Evolutionary conservation across 92 coral and sea anemone genomes (phyloP).

Genomic region (Virgularia gustaviana): DNA sequence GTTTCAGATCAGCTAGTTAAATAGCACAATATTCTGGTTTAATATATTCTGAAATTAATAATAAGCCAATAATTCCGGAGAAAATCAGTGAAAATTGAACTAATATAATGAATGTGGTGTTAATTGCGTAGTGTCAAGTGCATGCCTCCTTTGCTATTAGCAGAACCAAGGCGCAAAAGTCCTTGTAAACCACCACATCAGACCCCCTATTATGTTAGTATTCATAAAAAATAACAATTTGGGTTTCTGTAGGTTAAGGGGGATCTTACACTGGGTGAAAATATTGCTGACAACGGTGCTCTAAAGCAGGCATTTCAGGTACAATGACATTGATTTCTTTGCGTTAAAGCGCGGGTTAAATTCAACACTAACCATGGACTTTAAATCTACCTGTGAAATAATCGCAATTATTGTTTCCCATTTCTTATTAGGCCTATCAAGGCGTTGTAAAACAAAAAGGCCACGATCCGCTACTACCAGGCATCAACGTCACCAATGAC

Average conservation of each 20-base stretch:
- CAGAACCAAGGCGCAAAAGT: no score
- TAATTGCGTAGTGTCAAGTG: no score
- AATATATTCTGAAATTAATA: no score
- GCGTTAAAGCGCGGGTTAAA: no score
- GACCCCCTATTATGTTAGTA: neutral
- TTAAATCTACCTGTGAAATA: neutral
- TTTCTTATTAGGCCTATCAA: conserved; percentile 63
- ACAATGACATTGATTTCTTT: neutral
- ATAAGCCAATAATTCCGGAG: no score
- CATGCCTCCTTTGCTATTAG: neutral
- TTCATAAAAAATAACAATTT: neutral
- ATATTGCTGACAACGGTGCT: conserved; percentile 90
- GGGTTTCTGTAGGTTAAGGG: conserved; percentile 62
- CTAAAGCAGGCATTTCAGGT: conserved; percentile 82
- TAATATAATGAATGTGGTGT: no score
- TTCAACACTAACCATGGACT: no score
- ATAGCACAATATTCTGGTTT: no score
- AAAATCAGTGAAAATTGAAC: no score
- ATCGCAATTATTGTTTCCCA: neutral
- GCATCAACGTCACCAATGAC: conserved; percentile 65
- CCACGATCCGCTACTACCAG: conserved; percentile 72
- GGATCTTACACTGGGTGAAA: conserved; percentile 72
- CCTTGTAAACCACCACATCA: neutral
- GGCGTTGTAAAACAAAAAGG: conserved; percentile 55
- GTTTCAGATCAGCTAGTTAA: no score